Evolutionary conservation across 2,113 vertebrate species (phyloP), one percentile per base, ranked within the genome.

Genomic region (Malurus melanocephalus): DNA sequence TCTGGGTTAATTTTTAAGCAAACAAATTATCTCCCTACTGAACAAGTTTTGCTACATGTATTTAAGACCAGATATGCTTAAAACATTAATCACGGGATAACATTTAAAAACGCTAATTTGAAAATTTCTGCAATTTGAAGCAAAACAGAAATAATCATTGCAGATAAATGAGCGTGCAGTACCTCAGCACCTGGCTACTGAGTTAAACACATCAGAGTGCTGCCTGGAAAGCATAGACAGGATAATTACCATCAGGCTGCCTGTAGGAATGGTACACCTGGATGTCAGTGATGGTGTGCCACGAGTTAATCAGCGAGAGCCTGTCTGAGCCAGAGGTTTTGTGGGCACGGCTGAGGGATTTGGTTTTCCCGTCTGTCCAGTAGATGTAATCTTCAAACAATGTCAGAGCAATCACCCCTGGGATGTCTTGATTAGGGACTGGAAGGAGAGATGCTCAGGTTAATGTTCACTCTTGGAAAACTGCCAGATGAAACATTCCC

Each of bases 301-400:
- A 99, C 53, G 99, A 99, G 97, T 99, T 99, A 88, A 99, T 98
- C 88, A 99, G 97, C 67, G 99, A 98, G 7, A 98, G 96, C 87
- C 97, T 98, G 96, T 98, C 97, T 86, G 97, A 93, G 84, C 99
- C 99, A 7, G 98, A 98, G 79, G 98, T 99, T 98, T 99, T 99
- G 97, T 99, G 99, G 87, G 98, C 99, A 86, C 99, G 98, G 80
- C 97, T 98, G 49, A 99, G 98, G 17, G 99, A 99, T 95, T 99
- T 99, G 94, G 99, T 99, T 98, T 99, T 99, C 84, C 99, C 99
- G 7, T 99, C 99, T 46, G 98, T 99, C 99, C 99, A 99, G 94
- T 99, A 99, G 95, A 99, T 96, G 96, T 99, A 99, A 97, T 99
- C 99, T 96, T 99, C 99, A 96, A 99, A 99, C 97, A 99, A 92